These are phyloP conservation scores for Saccopteryx bilineata DNA, from an alignment of 2,113 vertebrate species.

Conservation along the genomic window DNA sequence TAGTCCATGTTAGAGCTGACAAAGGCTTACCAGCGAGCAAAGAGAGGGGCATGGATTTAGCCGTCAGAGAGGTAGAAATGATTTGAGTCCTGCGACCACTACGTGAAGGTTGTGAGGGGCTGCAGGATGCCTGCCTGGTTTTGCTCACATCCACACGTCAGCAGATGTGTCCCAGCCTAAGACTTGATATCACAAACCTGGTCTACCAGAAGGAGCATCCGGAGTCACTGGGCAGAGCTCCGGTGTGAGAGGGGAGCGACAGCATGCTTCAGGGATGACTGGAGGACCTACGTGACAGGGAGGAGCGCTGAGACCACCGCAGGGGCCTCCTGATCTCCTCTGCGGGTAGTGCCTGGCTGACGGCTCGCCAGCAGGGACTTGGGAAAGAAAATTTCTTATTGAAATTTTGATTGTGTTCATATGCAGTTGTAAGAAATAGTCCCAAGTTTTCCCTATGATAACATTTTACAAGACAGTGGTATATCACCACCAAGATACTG, in stretches of 20 bases:
- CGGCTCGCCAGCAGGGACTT: not conserved
- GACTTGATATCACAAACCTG: not conserved
- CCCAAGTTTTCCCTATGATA: not conserved
- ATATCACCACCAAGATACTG: not conserved
- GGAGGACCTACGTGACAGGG: not conserved
- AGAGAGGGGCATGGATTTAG: not conserved
- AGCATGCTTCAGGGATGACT: not conserved
- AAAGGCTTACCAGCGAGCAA: not conserved
- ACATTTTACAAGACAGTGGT: not conserved
- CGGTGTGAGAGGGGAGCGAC: not conserved
- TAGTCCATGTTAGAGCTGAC: not conserved
- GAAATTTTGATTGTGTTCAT: slow-evolving; percentile 13
- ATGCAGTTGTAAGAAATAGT: not conserved
- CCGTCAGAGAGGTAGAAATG: not conserved
- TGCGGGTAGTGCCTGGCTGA: not conserved
- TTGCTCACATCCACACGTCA: not conserved
- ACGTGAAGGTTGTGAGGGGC: not conserved
- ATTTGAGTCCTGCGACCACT: not conserved
- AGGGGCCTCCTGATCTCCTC: not conserved
- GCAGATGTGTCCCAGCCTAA: not conserved
- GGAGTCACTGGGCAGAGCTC: not conserved
- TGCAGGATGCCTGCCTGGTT: not conserved
- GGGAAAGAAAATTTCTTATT: not conserved
- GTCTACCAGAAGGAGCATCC: not conserved
- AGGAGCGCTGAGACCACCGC: rapidly evolving